These are phyloP conservation scores for Ctenopoma kingsleyae DNA, from an alignment of 2,797 vertebrate species.

Conservation along the genomic window DNA sequence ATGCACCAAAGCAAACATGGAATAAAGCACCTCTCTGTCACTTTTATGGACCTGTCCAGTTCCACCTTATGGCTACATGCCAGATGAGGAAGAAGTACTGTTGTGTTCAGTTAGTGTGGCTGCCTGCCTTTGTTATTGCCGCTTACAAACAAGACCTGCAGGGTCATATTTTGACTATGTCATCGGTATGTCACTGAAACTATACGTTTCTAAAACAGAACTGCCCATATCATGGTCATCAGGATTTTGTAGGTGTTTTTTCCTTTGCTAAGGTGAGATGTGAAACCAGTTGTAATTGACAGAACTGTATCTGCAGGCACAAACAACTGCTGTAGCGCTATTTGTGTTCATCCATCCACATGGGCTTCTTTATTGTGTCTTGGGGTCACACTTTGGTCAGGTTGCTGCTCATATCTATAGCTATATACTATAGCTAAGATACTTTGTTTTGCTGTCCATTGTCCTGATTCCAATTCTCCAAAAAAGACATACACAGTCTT, in stretches of 20 bases:
- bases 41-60: conserved; percentile 71
- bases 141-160: conserved; percentile 21
- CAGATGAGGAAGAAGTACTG: conserved; percentile 50
- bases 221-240: not conserved
- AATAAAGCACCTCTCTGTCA: conserved; percentile 73
- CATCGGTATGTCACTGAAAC: not conserved
- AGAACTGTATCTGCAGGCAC: not conserved
- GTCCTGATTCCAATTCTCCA: not conserved
- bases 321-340: not conserved
- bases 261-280: not conserved
- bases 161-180: conserved; percentile 25
- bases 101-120: conserved; percentile 33
- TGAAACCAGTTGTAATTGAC: not conserved
- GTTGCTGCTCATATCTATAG: conserved; percentile 7
- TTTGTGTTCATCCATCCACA: not conserved
- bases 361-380: not conserved
- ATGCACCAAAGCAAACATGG: conserved; percentile 63
- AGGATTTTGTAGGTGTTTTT: not conserved
- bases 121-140: conserved; percentile 35
- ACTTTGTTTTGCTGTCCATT: conserved; percentile 7
- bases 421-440: conserved; percentile 16
- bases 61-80: conserved; percentile 56
- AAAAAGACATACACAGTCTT: conserved; percentile 1
- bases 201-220: conserved; percentile 9
- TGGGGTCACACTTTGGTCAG: conserved; percentile 4